Evolutionary conservation across 2,888 invertebrate species (phyloP), one percentile per base, ranked within the genome.

Genomic region (Julus scanicus): DNA sequence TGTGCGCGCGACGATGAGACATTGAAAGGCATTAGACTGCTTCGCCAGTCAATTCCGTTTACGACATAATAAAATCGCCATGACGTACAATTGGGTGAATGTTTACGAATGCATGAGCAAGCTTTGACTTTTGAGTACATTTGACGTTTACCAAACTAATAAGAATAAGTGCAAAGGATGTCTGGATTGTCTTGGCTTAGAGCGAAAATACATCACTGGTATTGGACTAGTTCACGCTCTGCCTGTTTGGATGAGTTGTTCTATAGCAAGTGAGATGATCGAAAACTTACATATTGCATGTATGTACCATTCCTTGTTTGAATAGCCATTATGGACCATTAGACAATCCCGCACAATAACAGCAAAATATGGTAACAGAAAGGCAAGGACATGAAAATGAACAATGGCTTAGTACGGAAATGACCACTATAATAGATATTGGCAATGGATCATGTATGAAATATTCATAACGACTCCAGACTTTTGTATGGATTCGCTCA

Each of bases 251-350:
- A 71, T 29, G 71, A 71, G 71, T 71, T 71, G 71, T 29, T 71
- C 71, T 20, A 11, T n/a, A 29, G 29, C 11, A 29, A 71, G 29
- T 71, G 29, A 29, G 71, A 29, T 71, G 71, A 71, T 71, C 71
- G 71, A 71, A 71, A 71, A 71, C 71, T 71, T 71, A 29, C 29
- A n/a, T 57, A 1, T 57, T 17, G 13, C 13, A 15, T 57, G 57
- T 17, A 57, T n/a, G n/a, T 5, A 57, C 11, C 71, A 71, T 71
- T 71, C 29, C 71, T 71, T 71, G 71, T 71, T 71, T 71, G 71
- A 71, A 71, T 71, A 71, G 71, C 29, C 71, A 71, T 71, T 71
- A 71, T 71, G 71, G 71, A 11, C 71, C 71, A 71, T 71, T 71
- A 29, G 29, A 20, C 71, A 71, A 29, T 71, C 29, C 9, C 71